Evolutionary conservation across 2,797 vertebrate genomes (phyloP).

Genomic region (Artibeus lituratus): DNA sequence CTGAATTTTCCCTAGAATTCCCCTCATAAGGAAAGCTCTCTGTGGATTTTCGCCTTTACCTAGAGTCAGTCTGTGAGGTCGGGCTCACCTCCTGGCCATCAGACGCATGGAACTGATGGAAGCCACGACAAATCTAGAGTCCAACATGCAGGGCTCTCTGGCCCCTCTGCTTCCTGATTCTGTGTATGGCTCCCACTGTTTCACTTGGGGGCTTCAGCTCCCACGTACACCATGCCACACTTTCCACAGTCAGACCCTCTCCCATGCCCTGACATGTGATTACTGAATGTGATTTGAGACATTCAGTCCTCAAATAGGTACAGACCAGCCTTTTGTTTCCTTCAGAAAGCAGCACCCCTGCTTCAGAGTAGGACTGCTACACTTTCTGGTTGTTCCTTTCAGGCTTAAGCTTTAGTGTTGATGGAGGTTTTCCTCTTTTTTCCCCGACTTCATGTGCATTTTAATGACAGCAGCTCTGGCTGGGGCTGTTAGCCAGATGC

Average conservation of each 20-base stretch:
- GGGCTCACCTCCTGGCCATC: not conserved
- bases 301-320: not conserved
- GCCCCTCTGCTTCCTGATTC: not conserved
- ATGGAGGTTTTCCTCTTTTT: slow-evolving; percentile 40
- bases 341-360: not conserved
- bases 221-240: not conserved
- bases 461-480: slow-evolving; percentile 10
- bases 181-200: not conserved
- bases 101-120: not conserved
- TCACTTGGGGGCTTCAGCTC: not conserved
- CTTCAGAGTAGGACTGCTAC: not conserved
- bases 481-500: slow-evolving; percentile 57
- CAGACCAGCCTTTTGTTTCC: not conserved
- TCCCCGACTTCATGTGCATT: slow-evolving; percentile 31
- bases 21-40: not conserved
- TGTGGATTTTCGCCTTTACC: not conserved
- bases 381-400: slow-evolving; percentile 14
- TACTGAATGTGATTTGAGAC: too few relatives aligned
- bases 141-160: not conserved
- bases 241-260: not conserved
- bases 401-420: slow-evolving; percentile 27
- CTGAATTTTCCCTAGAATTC: not conserved
- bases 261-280: not conserved
- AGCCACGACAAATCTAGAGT: not conserved
- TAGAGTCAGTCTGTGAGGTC: not conserved